phyloP scores from a whole-genome alignment of 2,113 vertebrate species.

The Strix aluco region DNA sequence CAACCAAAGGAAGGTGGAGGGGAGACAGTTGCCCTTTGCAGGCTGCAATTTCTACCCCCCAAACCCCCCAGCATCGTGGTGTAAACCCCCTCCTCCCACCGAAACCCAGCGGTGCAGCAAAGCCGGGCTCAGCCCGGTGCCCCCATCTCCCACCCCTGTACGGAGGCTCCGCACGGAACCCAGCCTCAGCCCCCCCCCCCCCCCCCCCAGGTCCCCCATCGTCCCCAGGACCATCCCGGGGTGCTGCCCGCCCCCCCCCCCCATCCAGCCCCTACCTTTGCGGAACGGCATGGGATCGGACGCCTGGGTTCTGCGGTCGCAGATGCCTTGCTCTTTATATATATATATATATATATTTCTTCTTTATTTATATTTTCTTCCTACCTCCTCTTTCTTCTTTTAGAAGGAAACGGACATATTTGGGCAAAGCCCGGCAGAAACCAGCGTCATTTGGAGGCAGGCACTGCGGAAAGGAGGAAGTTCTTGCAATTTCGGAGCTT shows the following conservation, averaged over 20 bases:
- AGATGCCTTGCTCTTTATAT: neutral
- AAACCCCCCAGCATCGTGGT: rapidly evolving
- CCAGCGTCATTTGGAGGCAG: slow-evolving; percentile 59
- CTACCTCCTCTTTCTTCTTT: neutral
- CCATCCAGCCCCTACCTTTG: slow-evolving; percentile 45
- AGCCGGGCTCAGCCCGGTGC: neutral
- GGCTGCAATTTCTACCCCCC: neutral
- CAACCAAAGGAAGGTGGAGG: neutral
- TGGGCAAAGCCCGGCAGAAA: slow-evolving; percentile 35
- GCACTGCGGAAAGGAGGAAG: slow-evolving; percentile 53
- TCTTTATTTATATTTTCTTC: neutral
- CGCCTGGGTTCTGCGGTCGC: neutral
- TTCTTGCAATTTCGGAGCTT: neutral
- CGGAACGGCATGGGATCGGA: slow-evolving; percentile 52
- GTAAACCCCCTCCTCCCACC: neutral
- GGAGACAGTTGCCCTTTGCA: rapidly evolving
- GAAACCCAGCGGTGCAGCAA: neutral
- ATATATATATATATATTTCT: neutral
- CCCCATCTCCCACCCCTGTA: neutral
- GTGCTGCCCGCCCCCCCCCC: neutral
- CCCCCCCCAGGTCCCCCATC: rapidly evolving
- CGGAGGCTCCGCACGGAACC: rapidly evolving
- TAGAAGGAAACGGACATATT: slow-evolving; percentile 61
- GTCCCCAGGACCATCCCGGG: neutral
- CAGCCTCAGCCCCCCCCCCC: neutral